Evolutionary conservation across 2,888 invertebrate species (phyloP).

Genomic region (Drosophila testacea): DNA sequence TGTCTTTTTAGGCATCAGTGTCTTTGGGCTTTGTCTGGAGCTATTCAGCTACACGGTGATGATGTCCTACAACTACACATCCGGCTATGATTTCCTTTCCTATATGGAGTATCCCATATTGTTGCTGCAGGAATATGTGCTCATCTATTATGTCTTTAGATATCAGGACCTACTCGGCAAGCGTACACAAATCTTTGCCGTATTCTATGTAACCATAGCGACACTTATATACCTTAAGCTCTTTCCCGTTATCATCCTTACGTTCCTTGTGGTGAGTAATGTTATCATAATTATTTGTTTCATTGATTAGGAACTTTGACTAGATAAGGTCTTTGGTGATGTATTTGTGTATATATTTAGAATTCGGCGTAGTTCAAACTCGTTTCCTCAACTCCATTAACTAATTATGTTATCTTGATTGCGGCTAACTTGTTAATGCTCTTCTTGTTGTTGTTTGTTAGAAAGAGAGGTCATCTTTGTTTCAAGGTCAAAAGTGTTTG

Average conservation of each 20-base stretch:
- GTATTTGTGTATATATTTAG: background rate
- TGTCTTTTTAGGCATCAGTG: conserved; percentile 78
- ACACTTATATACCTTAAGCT: conserved; percentile 85
- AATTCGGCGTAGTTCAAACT: conserved; percentile 34
- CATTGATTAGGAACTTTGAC: conserved; percentile 42
- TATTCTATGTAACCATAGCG: conserved; percentile 85
- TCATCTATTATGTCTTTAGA: conserved; percentile 90
- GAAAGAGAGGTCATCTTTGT: conserved; percentile 29
- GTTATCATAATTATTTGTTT: background rate
- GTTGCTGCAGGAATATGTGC: conserved; percentile 90
- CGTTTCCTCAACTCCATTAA: conserved; percentile 40
- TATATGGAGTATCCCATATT: conserved; percentile 95
- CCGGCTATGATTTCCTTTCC: conserved; percentile 90
- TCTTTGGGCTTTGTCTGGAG: conserved; percentile 83
- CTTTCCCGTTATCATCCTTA: conserved; percentile 81
- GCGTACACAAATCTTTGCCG: conserved; percentile 78
- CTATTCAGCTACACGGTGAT: conserved; percentile 91
- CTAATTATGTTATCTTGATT: conserved; percentile 38
- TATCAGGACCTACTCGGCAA: conserved; percentile 88
- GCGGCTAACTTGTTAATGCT: conserved; percentile 36
- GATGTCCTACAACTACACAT: conserved; percentile 92
- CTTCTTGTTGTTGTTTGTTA: conserved; percentile 6
- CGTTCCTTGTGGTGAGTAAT: conserved; percentile 85
- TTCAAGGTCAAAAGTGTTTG: conserved; percentile 62
- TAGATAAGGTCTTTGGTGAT: conserved; percentile 14